Evolutionary conservation across 2,797 vertebrate species (phyloP), one percentile per base, ranked within the genome.

Genomic region (Gorsachius magnificus): DNA sequence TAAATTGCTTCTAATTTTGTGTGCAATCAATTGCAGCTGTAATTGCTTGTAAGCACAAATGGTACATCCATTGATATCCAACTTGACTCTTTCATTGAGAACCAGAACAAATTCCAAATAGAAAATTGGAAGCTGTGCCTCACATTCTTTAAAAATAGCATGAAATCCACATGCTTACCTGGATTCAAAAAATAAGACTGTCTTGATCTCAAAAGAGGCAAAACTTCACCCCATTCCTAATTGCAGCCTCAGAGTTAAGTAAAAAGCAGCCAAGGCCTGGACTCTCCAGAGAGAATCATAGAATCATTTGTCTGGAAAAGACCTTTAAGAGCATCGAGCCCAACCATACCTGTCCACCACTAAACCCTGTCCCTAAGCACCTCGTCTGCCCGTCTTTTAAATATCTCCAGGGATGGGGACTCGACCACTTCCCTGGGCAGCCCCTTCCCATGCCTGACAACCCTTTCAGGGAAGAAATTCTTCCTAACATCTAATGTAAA

Each of bases 1-100:
- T 79, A 86, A 88, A 90, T 56, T 69, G 35, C 43, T 92, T 91
- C 82, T 92, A 74, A 87, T 83, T 95, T 71, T 56, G 43, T 24
- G 7, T 57, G n/a, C 70, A 56, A 60, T 77, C 69, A 80, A 38
- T 61, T 92, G 58, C 57, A 92, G 56, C 50, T 76, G 65, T 45
- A 92, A 86, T 78, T 83, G 38, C 72, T 66, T 81, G 57, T 16
- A 83, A 86, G 92, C 69, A 89, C 28, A 86, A 97, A 68, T 41
- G 69, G 61, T 35, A 72, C 15, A 70, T 38, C n/a, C 51, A 83
- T 10, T 87, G 78, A 68, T 91, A 86, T 14, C 65, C 54, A 89
- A 35, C 54, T 33, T 45, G 22, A 64, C 41, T 63, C 20, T 69
- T 36, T 83, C 46, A 48, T 0, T 74, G 54, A 79, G 53, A 80